Evolutionary conservation across 1,140 invertebrate genomes (phyloP).

Genomic region (Achroia grisella): DNA sequence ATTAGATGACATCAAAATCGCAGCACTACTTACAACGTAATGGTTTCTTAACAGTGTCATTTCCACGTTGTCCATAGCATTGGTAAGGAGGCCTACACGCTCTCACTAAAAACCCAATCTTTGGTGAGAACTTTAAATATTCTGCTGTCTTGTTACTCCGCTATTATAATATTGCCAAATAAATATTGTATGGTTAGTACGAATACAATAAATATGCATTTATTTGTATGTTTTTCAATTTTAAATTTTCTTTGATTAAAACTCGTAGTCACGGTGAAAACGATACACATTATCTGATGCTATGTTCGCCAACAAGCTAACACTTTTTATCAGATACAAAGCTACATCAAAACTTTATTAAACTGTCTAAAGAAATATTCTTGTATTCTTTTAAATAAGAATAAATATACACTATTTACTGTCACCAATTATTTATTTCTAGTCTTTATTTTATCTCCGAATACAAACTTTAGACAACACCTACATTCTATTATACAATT

Average conservation of each 20-base stretch:
- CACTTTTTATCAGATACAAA: too few species aligned
- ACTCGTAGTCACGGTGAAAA: too few species aligned
- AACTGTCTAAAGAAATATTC: too few species aligned
- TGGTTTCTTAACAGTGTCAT: constrained; percentile 21
- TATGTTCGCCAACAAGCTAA: too few species aligned
- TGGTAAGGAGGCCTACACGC: constrained; percentile 35
- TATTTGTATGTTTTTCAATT: constrained; percentile 47
- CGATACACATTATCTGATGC: too few species aligned
- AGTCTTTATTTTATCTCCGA: too few species aligned
- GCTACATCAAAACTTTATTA: too few species aligned
- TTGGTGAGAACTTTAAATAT: constrained; percentile 44
- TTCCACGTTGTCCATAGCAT: constrained; percentile 44
- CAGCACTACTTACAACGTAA: constrained; percentile 56
- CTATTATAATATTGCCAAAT: constrained; percentile 54
- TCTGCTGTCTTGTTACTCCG: constrained; percentile 52
- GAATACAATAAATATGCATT: constrained; percentile 22
- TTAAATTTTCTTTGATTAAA: constrained; percentile 5
- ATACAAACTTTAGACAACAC: too few species aligned
- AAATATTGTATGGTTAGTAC: constrained; percentile 57
- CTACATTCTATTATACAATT: too few species aligned
- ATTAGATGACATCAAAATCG: constrained; percentile 58
- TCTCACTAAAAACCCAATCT: constrained; percentile 62
- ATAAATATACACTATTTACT: too few species aligned
- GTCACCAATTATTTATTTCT: too few species aligned
- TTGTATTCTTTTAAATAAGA: too few species aligned